Conservation (phyloP, 1,140 invertebrate genomes). For the Scaptomyza pallida region DNA sequence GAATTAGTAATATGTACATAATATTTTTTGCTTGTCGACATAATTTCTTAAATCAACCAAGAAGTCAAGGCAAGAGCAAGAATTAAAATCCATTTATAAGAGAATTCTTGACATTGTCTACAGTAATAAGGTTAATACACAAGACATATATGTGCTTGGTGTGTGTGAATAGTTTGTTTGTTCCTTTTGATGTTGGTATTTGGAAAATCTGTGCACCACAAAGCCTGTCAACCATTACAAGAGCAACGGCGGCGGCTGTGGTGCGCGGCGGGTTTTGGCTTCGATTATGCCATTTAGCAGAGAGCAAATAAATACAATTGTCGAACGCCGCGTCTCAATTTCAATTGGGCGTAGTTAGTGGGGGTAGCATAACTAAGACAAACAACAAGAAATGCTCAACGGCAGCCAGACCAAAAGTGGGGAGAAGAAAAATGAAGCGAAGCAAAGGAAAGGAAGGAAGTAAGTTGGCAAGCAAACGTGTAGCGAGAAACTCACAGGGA, state of each 20-base stretch:
- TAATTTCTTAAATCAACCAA: no score
- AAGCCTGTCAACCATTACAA: slow-evolving; percentile 33
- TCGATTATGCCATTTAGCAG: slow-evolving; percentile 77
- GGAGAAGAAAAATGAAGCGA: background rate
- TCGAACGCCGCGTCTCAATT: slow-evolving; percentile 67
- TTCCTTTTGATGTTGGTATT: slow-evolving; percentile 42
- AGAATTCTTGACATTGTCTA: no score
- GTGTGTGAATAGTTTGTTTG: slow-evolving; percentile 35
- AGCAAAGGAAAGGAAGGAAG: slow-evolving; percentile 52
- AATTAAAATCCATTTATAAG: slow-evolving; percentile 15
- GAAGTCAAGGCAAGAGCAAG: slow-evolving; percentile 4
- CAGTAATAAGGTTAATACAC: slow-evolving; percentile 37
- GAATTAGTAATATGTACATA: no score
- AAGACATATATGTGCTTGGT: slow-evolving; percentile 2
- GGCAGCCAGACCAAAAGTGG: slow-evolving; percentile 3
- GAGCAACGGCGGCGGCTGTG: no score
- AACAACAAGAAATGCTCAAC: slow-evolving; percentile 53
- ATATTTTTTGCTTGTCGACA: no score
- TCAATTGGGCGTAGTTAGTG: slow-evolving; percentile 41
- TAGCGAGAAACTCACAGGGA: slow-evolving; percentile 58
- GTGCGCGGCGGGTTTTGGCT: slow-evolving; percentile 29
- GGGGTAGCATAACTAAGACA: slow-evolving; percentile 60
- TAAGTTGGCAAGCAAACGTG: slow-evolving; percentile 61
- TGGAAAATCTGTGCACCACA: slow-evolving; percentile 50
- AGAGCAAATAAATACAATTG: slow-evolving; percentile 79